Base-by-base conservation (phyloP, 64 coral and sea anemone species). In the Stichodactyla helianthus region DNA sequence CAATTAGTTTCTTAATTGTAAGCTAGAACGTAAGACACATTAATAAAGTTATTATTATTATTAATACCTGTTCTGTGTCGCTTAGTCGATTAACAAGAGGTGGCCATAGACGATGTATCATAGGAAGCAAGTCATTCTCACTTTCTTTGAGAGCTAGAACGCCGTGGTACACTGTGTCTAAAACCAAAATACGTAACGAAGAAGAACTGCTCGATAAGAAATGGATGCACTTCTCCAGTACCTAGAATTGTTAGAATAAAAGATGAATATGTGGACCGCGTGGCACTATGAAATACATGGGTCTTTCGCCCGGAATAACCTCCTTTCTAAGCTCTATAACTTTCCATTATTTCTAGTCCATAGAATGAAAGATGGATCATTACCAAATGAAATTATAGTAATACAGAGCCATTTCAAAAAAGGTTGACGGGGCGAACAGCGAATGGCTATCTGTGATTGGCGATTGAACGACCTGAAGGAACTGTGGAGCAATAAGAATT, bases 101-200 rank as follows among this genome's bases (percentile, higher is more conserved):
- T 71, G 90, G 85, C 97, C 97, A 99, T 55, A 99, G 27, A 61
- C 86, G 89, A 58, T 99, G 97, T 68, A 99, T 93, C 97, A 99
- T 88, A 5, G 97, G 97, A 2, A 99, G 97, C 9, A 99, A 86
- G 17, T 99, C 86, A 84, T 99, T 87, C 55, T 99, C 87, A 44
- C 77, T 83, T 31, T 99, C 51, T 10, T 84, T 86, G 10, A 99
- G 51, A 4, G 83, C 90, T 35, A 83, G 6, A 35, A 99, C 88
- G 17, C 93, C 93, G 65, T 77, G 27, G 18, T 95, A 86, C 19
- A 90, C 79, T 16, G 91, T 95, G 82, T 95, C 97, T 62, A 99
- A 86, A 5, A 99, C 91, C 22, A 99, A 28, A 20, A 99, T 74
- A 22, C 90, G 91, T 53, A 95, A 53, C 84, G 51, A 79, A 50